phyloP scores from a whole-genome alignment of 2,797 vertebrate genomes.

The Xenopus petersii region DNA sequence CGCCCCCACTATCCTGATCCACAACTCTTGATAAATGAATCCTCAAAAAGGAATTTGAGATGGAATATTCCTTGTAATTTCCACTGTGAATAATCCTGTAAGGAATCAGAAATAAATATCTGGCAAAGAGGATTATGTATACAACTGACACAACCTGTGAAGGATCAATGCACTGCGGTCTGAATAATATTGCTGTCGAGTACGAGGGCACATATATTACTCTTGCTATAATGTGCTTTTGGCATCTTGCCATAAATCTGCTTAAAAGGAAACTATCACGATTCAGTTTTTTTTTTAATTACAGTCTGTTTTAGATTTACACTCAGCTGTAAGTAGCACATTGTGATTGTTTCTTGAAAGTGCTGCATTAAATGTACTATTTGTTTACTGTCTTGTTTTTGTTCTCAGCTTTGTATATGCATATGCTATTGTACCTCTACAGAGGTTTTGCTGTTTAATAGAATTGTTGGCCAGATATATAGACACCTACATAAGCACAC shows the following conservation, averaged over 20 bases:
- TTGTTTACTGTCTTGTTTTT: too few relatives aligned
- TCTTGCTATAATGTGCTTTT: background rate
- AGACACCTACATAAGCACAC: too few relatives aligned
- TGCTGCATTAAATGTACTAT: too few relatives aligned
- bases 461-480: too few relatives aligned
- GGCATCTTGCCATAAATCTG: background rate
- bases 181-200: background rate
- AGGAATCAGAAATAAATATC: background rate
- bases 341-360: too few relatives aligned
- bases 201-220: background rate
- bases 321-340: too few relatives aligned
- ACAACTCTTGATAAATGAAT: background rate
- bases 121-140: constrained; percentile 1
- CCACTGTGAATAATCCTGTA: background rate
- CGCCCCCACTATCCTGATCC: too few relatives aligned
- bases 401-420: too few relatives aligned
- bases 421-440: too few relatives aligned
- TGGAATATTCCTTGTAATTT: background rate
- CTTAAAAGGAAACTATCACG: background rate
- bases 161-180: background rate
- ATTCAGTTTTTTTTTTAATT: background rate
- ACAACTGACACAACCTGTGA: background rate
- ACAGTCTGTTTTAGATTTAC: background rate
- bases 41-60: background rate
- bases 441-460: too few relatives aligned